A percentile compares a stretch with the other conserved stretches of the same genome.
phyloP scores from a whole-genome alignment of 2,113 vertebrate species.

The Nicator chloris region DNA sequence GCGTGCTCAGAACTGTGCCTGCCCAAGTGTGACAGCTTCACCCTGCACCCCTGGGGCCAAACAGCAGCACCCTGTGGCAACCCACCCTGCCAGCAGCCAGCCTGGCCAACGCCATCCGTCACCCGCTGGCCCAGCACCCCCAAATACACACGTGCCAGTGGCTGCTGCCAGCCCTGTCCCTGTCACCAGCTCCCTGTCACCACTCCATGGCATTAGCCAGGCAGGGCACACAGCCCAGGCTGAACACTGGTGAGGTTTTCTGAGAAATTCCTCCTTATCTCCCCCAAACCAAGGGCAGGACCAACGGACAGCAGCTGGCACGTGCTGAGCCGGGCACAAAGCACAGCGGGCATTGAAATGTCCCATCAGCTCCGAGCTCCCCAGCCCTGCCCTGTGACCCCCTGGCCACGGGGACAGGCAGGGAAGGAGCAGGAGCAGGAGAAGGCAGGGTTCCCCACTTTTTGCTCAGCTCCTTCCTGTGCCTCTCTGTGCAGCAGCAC shows the following conservation, averaged over 20 bases:
- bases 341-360: not conserved
- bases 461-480: rapidly evolving
- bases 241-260: not conserved
- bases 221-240: not conserved
- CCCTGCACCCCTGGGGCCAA: not conserved
- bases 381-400: not conserved
- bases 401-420: not conserved
- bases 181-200: not conserved
- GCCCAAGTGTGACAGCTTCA: not conserved
- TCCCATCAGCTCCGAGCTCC: not conserved
- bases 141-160: rapidly evolving
- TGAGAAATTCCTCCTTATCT: not conserved
- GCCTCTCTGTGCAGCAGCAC: not conserved
- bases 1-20: not conserved
- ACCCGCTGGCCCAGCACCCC: not conserved
- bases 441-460: not conserved
- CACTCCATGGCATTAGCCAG: not conserved
- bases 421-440: not conserved
- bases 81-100: not conserved
- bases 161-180: not conserved
- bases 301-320: not conserved
- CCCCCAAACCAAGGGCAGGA: not conserved
- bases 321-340: not conserved
- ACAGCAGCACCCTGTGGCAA: not conserved
- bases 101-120: not conserved